Evolutionary conservation across 2,888 invertebrate species (phyloP), one percentile per base, ranked within the genome.

Genomic region (Drosophila atroscutellata): DNA sequence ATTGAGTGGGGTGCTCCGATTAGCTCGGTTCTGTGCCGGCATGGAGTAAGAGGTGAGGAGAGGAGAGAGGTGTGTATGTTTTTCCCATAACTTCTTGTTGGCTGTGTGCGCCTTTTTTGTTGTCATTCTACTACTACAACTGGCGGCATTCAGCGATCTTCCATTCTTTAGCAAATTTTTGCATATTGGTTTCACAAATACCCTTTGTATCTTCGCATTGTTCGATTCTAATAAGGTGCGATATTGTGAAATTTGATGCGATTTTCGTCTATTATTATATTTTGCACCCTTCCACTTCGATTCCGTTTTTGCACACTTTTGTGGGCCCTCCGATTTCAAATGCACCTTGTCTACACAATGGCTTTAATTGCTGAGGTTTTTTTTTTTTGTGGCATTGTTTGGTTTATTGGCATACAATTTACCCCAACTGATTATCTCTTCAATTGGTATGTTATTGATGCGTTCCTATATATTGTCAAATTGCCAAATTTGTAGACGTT

Each of bases 171-270:
- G 39, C 49, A 7, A 67, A 66, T 72, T 77, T 81, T 81, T 77
- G 75, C 73, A 77, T 74, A 73, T 78, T 74, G 81, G 73, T 81
- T 72, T 75, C 60, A 65, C 63, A 37, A 52, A 26, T 57, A 34
- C 60, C 61, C 57, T 73, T 68, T 68, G 72, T 75, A 75, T 63
- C 50, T 49, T 47, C 56, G 61, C 67, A 66, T 90, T 90, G 81
- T 81, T 77, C 75, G 89, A 74, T 82, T 81, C 86, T 85, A 89
- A 89, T 90, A 87, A 87, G 87, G 89, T 87, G 89, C 79, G 77
- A 80, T 89, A 89, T 89, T 88, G 87, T 90, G 91, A 83, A 89
- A 89, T 90, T 87, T 80, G 89, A 89, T 86, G 91, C 89, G 86
- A 91, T 85, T 90, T 87, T 80, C 61, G 57, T 57, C 80, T 59